Conservation (phyloP, 2,888 invertebrate genomes). For the Ennomos fuscantarius region DNA sequence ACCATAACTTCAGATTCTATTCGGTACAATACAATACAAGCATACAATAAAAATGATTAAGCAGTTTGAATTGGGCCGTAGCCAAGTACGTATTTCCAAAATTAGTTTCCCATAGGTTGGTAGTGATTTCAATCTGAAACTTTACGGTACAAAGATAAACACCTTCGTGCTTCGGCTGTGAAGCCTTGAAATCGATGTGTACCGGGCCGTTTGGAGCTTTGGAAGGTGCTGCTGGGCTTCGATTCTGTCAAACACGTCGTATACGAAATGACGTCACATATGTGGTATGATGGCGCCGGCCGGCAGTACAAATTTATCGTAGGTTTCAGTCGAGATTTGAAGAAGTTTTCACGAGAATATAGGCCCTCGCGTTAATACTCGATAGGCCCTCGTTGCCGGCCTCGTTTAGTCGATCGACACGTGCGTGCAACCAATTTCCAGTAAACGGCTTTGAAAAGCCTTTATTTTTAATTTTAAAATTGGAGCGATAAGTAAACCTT, state of each 20-base stretch:
- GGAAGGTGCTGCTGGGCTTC: not conserved
- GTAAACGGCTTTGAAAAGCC: not conserved
- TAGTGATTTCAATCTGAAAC: constrained; percentile 14
- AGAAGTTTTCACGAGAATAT: too few relatives aligned
- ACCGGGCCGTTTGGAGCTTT: not conserved
- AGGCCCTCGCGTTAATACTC: too few relatives aligned
- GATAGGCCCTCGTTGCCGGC: too few relatives aligned
- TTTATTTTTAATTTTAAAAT: too few relatives aligned
- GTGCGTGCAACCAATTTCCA: constrained; percentile 5
- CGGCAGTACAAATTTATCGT: too few relatives aligned
- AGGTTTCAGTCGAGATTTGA: too few relatives aligned
- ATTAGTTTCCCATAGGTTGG: not conserved
- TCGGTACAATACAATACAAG: not conserved
- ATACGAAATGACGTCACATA: too few relatives aligned
- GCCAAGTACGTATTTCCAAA: constrained; percentile 6
- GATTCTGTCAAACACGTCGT: too few relatives aligned
- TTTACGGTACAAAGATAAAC: constrained; percentile 12
- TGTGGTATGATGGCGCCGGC: too few relatives aligned
- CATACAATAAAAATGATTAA: constrained; percentile 9
- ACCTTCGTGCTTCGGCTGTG: constrained; percentile 28
- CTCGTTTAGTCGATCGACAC: constrained; percentile 8
- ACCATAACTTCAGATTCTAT: constrained; percentile 2
- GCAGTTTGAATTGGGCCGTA: constrained; percentile 2
- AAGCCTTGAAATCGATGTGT: constrained; percentile 20
- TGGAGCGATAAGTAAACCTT: too few relatives aligned